Evolutionary conservation across 2,888 invertebrate species (phyloP).

Genomic region (Automeris io): DNA sequence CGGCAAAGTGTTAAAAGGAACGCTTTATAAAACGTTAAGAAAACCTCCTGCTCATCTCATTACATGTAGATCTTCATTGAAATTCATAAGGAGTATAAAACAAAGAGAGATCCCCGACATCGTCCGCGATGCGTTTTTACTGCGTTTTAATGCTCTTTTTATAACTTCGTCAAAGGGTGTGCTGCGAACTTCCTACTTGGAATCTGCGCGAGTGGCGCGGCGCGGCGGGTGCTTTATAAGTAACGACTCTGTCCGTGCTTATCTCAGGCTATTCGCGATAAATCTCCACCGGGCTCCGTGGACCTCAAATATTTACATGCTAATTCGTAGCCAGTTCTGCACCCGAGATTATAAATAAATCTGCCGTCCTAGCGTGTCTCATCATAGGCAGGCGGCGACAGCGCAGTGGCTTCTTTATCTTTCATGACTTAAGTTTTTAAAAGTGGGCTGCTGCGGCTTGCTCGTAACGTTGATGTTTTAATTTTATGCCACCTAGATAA

Average conservation of each 20-base stretch:
- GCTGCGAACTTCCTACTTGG: conserved; percentile 27
- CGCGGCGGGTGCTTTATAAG: conserved; percentile 48
- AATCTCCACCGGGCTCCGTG: conserved; percentile 69
- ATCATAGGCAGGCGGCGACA: conserved; percentile 41
- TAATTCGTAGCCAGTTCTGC: conserved; percentile 73
- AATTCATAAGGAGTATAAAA: conserved; percentile 73
- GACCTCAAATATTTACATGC: conserved; percentile 77
- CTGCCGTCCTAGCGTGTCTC: conserved; percentile 50
- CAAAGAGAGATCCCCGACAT: conserved; percentile 47
- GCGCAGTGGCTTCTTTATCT: conserved; percentile 58
- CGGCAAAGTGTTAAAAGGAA: conserved; percentile 1
- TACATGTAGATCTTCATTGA: conserved; percentile 63
- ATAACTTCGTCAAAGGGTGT: conserved; percentile 74
- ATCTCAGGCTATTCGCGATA: conserved; percentile 67
- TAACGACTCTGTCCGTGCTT: conserved; percentile 64
- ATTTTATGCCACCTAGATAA: conserved; percentile 60
- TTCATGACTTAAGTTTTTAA: conserved; percentile 69
- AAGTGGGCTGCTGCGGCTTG: conserved; percentile 39
- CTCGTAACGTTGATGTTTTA: conserved; percentile 50
- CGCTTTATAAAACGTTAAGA: conserved; percentile 8
- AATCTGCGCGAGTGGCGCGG: conserved; percentile 24
- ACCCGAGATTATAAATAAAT: conserved; percentile 75
- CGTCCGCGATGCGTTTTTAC: conserved; percentile 71
- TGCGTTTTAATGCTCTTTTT: conserved; percentile 76
- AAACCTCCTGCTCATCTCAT: conserved; percentile 41